phyloP scores from a whole-genome alignment of 1,140 invertebrate species.

The Planococcus citri region DNA sequence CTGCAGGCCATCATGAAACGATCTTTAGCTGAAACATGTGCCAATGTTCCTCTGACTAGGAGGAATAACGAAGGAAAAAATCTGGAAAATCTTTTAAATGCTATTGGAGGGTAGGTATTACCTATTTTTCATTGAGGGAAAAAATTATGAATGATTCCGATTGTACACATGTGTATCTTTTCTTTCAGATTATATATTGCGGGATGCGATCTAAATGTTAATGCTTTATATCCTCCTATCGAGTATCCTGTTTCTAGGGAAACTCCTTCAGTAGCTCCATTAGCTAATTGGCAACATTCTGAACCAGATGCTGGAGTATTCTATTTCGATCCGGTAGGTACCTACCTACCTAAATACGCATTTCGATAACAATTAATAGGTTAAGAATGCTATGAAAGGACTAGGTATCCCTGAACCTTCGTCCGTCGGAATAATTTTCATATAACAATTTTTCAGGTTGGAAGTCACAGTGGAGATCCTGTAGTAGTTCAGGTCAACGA shows the following conservation, averaged over 20 bases:
- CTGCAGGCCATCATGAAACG: conserved; percentile 51
- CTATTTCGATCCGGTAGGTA: neutral
- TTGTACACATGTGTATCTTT: too few species aligned
- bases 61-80: conserved; percentile 55
- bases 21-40: conserved; percentile 41
- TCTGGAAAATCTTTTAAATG: conserved; percentile 51
- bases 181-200: neutral
- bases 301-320: neutral
- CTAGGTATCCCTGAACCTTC: too few species aligned
- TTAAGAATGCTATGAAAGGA: too few species aligned
- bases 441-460: neutral
- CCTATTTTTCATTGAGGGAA: too few species aligned
- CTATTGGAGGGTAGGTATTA: conserved; percentile 52
- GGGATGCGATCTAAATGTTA: neutral
- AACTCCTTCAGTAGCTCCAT: neutral
- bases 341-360: neutral
- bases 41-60: conserved; percentile 68
- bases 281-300: neutral
- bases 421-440: too few species aligned
- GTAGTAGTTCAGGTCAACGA: neutral
- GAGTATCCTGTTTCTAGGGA: neutral
- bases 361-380: neutral
- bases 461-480: neutral
- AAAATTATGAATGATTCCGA: too few species aligned
- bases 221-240: neutral